Evolutionary conservation across 1,140 invertebrate species (phyloP).

Genomic region (Oryzaephilus surinamensis): DNA sequence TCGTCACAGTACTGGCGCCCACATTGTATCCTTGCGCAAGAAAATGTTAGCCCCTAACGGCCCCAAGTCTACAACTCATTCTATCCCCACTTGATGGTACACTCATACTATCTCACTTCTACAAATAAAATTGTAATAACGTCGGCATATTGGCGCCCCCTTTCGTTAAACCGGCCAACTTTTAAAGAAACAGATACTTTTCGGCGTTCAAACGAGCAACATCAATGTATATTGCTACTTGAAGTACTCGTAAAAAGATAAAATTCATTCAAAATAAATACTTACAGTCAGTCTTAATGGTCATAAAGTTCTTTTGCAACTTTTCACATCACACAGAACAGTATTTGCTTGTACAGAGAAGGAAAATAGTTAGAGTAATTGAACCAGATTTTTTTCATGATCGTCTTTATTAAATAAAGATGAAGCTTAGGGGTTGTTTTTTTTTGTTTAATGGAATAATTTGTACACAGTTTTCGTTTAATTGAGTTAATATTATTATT

Average conservation of each 20-base stretch:
- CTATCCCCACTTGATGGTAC: conserved; percentile 14
- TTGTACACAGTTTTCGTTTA: too few relatives aligned
- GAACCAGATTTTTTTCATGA: too few relatives aligned
- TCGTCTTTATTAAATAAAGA: too few relatives aligned
- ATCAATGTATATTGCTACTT: conserved; percentile 31
- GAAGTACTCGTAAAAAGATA: conserved; percentile 30
- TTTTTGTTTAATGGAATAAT: too few relatives aligned
- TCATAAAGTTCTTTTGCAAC: too few relatives aligned
- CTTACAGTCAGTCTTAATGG: too few relatives aligned
- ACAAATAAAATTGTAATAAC: conserved; percentile 1
- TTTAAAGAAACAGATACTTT: conserved; percentile 25
- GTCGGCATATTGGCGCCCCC: conserved; percentile 25
- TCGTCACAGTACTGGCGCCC: conserved; percentile 32
- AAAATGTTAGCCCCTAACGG: conserved; percentile 24
- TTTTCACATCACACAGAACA: too few relatives aligned
- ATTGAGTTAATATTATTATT: too few relatives aligned
- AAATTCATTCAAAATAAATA: conserved; percentile 29
- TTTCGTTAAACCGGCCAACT: conserved; percentile 26
- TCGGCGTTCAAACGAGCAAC: conserved; percentile 31
- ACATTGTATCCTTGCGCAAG: conserved; percentile 31
- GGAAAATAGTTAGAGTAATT: too few relatives aligned
- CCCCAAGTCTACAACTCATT: conserved; percentile 18
- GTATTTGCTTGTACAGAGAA: too few relatives aligned
- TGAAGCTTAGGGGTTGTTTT: too few relatives aligned
- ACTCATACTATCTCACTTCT: conserved; percentile 8